Base-by-base conservation (phyloP, 2,797 vertebrate species). In the Pipistrellus pipistrellus region DNA sequence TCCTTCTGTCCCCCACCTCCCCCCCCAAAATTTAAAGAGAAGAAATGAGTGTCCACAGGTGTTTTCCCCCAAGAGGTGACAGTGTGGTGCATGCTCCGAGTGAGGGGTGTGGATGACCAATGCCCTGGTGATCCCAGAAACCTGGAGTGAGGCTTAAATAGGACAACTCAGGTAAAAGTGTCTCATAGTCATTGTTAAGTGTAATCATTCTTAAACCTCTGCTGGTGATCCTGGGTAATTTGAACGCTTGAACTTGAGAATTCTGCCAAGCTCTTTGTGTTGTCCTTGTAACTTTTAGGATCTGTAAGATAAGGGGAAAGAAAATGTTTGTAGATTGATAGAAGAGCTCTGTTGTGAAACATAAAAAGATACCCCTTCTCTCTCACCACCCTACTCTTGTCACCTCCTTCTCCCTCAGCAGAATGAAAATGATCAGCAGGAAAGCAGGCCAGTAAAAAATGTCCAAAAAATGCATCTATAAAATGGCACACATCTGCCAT, bases 321-420 rank as follows among this genome's bases (percentile, higher is more conserved):
- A 25, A 41, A 35, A 66, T 0, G 14, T 27, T n/a, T 55, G 17
- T 55, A 77, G 21, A 6, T 3, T 4, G 18, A 6, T 21, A 41
- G 76, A 62, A 38, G 72, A n/a, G 27, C 35, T 48, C 57, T 15
- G 13, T 4, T 11, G 14, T 48, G 3, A 25, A 72, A 15, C 30
- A 1, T 3, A 55, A 38, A 55, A 35, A 27, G 25, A 11, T 21
- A 8, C 4, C 23, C 10, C 46, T 88, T 48, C n/a, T 2, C 0
- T 21, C 8, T 57, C 41, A 71, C 6, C 7, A 13, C 8, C 32
- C 0, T 4, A 3, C 0, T 0, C 25, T 21, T 53, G 4, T 10
- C 8, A 3, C 7, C 13, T 7, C 14, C 30, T 35, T 9, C 44
- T 75, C 73, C 86, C 32, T n/a, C 21, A 20, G 25, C 38, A 46